phyloP scores from a whole-genome alignment of 2,113 vertebrate genomes.

The Condylura cristata region DNA sequence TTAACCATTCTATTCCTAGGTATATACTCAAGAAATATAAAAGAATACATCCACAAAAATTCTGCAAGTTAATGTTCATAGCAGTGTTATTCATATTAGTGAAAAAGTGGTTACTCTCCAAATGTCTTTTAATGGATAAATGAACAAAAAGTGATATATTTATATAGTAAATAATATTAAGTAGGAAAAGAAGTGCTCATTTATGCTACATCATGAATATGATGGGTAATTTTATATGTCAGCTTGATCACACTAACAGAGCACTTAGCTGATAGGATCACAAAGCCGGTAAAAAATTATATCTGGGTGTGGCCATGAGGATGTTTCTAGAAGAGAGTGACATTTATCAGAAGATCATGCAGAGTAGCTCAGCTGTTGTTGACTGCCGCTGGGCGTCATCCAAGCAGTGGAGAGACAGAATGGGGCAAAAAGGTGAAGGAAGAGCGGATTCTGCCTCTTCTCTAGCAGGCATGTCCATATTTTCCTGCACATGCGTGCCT shows the following conservation, averaged over 20 bases:
- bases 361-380: not conserved
- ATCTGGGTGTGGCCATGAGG: not conserved
- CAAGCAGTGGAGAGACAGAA: not conserved
- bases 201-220: not conserved
- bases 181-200: not conserved
- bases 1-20: not conserved
- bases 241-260: not conserved
- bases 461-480: not conserved
- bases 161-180: not conserved
- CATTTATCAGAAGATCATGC: not conserved
- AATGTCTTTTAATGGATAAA: not conserved
- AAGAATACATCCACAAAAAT: not conserved
- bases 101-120: not conserved
- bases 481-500: not conserved
- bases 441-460: not conserved
- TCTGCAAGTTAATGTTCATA: not conserved
- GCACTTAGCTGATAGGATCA: too few relatives aligned
- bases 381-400: not conserved
- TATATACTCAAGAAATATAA: not conserved
- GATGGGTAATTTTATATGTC: not conserved
- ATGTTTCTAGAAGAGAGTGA: not conserved
- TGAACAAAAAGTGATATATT: not conserved
- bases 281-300: not conserved
- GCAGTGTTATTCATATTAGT: not conserved
- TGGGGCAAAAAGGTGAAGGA: not conserved